phyloP scores from a whole-genome alignment of 2,888 invertebrate genomes.

The Leptopterna dolabrata region DNA sequence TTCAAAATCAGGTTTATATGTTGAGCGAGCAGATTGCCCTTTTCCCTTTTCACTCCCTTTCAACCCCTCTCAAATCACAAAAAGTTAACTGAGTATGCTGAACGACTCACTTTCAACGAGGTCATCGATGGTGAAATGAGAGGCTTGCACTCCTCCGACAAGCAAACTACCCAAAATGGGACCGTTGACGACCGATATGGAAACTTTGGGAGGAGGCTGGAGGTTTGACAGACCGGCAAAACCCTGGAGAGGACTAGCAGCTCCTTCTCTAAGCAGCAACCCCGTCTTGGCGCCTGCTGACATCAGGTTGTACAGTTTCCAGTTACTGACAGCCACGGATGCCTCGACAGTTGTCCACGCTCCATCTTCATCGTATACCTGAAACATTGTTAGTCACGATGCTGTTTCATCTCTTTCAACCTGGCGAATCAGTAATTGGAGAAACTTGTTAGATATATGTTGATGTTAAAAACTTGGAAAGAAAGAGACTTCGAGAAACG shows the following conservation, averaged over 20 bases:
- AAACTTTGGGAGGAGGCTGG: neutral
- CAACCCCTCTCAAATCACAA: too few relatives aligned
- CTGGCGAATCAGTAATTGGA: too few relatives aligned
- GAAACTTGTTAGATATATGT: too few relatives aligned
- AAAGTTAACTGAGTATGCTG: too few relatives aligned
- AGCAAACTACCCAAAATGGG: slow-evolving; percentile 30
- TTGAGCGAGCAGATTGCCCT: too few relatives aligned
- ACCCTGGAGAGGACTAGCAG: slow-evolving; percentile 27
- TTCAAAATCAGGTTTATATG: too few relatives aligned
- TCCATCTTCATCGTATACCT: slow-evolving; percentile 42
- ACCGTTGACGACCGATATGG: slow-evolving; percentile 17
- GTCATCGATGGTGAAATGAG: slow-evolving; percentile 37
- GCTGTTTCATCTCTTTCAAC: too few relatives aligned
- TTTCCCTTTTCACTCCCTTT: too few relatives aligned
- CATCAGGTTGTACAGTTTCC: slow-evolving; percentile 26
- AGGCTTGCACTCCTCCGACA: slow-evolving; percentile 11
- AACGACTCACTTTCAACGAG: slow-evolving; percentile 43
- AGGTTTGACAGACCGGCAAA: neutral
- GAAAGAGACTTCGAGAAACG: too few relatives aligned
- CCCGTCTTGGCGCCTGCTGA: neutral
- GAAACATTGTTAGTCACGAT: neutral
- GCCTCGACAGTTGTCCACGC: slow-evolving; percentile 5
- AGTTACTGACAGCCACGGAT: slow-evolving; percentile 6
- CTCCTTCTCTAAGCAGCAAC: slow-evolving; percentile 34
- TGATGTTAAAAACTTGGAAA: too few relatives aligned